Percentiles rank a stretch among this genome's conserved stretches.
Conservation (phyloP, 2,797 vertebrate species). For the Hyperoplus lanceolatus region DNA sequence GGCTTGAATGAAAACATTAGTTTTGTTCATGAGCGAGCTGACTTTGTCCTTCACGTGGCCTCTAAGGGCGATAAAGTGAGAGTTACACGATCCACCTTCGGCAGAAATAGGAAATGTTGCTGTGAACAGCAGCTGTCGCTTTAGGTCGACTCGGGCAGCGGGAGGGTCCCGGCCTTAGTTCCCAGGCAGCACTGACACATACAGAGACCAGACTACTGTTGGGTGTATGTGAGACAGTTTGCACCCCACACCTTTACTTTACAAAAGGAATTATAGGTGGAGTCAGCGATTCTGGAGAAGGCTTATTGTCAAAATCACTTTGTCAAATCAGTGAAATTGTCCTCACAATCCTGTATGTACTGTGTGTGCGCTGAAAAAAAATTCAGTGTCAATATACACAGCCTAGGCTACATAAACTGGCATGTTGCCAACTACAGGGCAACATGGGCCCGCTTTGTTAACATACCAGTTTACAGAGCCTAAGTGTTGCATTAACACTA, state of each 20-base stretch:
- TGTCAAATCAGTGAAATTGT: no score
- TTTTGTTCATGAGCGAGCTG: constrained; percentile 86
- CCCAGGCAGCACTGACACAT: constrained; percentile 85
- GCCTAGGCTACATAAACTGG: no score
- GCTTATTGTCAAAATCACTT: no score
- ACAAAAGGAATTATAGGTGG: constrained; percentile 63
- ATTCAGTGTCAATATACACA: no score
- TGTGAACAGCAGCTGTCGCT: constrained; percentile 91
- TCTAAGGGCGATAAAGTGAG: constrained; percentile 95
- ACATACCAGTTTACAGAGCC: no score
- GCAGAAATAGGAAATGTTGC: constrained; percentile 93
- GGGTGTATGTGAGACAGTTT: constrained; percentile 62
- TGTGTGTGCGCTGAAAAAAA: no score
- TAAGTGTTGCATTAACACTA: no score
- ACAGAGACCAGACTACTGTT: constrained; percentile 84
- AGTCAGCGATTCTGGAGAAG: no score
- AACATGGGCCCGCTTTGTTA: no score
- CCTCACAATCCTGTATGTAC: no score
- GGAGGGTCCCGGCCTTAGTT: constrained; percentile 77
- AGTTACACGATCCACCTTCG: constrained; percentile 92
- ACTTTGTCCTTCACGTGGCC: constrained; percentile 95
- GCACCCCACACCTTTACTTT: constrained; percentile 59
- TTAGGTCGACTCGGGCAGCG: constrained; percentile 78
- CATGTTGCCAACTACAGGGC: no score
- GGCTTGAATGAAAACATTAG: constrained; percentile 89